phyloP scores from a whole-genome alignment of 2,113 vertebrate species.

The Setophaga petechia region DNA sequence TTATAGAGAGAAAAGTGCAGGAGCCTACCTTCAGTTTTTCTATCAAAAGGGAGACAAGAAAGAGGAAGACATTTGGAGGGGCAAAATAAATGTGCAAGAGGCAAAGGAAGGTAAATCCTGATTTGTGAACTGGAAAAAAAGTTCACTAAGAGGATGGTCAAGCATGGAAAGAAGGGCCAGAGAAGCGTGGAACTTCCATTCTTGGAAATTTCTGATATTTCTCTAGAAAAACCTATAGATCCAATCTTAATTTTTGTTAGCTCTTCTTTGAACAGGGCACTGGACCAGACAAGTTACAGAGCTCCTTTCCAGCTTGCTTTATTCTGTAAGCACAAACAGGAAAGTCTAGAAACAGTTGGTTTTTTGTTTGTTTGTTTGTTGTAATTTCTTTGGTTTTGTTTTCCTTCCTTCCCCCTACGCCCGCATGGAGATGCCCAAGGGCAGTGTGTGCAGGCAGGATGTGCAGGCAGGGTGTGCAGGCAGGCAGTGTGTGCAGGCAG shows the following conservation, averaged over 20 bases:
- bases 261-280: not conserved
- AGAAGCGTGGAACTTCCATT: not conserved
- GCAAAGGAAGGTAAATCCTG: not conserved
- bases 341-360: not conserved
- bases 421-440: not conserved
- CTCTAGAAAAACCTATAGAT: not conserved
- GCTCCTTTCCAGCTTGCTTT: not conserved
- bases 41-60: not conserved
- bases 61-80: not conserved
- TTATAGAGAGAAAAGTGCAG: not conserved
- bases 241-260: not conserved
- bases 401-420: not conserved
- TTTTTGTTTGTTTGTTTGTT: not conserved
- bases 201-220: not conserved
- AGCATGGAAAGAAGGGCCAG: not conserved
- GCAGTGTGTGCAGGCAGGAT: not conserved
- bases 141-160: accelerated
- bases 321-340: not conserved
- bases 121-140: not conserved
- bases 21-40: not conserved
- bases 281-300: not conserved
- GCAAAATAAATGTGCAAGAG: not conserved
- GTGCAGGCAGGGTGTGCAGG: too few species aligned
- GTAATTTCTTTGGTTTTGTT: not conserved
- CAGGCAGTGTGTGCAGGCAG: too few species aligned